phyloP scores from a whole-genome alignment of 30 jellyfish, hydroid and myxozoan genomes.

The Catostylus mosaicus region DNA sequence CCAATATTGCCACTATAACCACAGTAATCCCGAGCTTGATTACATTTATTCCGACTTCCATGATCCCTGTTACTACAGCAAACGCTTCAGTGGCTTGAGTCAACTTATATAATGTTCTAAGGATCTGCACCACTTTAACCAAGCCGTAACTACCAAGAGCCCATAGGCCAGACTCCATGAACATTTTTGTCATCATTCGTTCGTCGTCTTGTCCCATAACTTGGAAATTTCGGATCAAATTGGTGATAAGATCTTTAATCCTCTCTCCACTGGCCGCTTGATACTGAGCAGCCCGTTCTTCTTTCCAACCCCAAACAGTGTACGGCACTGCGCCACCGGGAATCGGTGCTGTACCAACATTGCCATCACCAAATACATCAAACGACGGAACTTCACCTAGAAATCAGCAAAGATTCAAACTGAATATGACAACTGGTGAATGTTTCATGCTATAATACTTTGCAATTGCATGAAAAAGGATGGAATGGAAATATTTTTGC shows the following conservation, averaged over 20 bases:
- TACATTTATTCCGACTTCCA: slow-evolving; percentile 55
- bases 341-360: slow-evolving; percentile 5
- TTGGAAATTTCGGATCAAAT: slow-evolving; percentile 27
- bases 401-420: background rate
- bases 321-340: slow-evolving; percentile 31
- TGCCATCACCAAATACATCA: slow-evolving; percentile 20
- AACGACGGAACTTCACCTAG: slow-evolving; percentile 38
- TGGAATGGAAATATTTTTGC: too few species aligned
- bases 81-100: slow-evolving; percentile 65
- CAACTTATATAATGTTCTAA: slow-evolving; percentile 1
- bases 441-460: too few species aligned
- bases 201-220: slow-evolving; percentile 21
- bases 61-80: slow-evolving; percentile 79
- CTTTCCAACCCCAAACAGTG: slow-evolving; percentile 50
- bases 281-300: slow-evolving; percentile 14
- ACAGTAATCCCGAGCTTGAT: slow-evolving; percentile 36
- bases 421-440: too few species aligned
- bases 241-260: slow-evolving; percentile 25
- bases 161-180: slow-evolving; percentile 36
- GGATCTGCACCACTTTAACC: slow-evolving; percentile 12
- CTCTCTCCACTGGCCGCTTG: slow-evolving; percentile 33
- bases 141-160: slow-evolving; percentile 28
- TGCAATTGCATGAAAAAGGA: too few species aligned
- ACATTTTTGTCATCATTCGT: slow-evolving; percentile 18
- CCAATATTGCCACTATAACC: slow-evolving; percentile 10